Evolutionary conservation across 2,888 invertebrate species (phyloP), one percentile per base, ranked within the genome.

Genomic region (Vesta saturnalis): DNA sequence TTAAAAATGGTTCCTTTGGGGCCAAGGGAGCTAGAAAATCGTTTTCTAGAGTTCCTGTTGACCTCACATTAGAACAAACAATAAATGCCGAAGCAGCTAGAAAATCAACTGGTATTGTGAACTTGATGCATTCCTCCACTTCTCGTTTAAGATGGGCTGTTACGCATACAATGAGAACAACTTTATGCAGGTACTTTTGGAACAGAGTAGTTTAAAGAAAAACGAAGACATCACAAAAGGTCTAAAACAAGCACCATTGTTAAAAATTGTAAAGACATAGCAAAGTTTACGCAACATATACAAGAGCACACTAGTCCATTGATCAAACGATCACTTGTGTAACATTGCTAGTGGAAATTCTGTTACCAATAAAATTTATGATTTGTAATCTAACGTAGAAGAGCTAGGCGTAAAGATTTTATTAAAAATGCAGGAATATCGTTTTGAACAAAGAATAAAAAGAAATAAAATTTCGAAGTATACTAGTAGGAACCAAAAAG

Each of bases 131-230:
- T n/a, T n/a, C n/a, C n/a, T n/a, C n/a, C n/a, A n/a, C n/a, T n/a
- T n/a, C n/a, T n/a, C n/a, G n/a, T n/a, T n/a, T n/a, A n/a, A n/a
- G n/a, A n/a, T n/a, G n/a, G n/a, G n/a, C n/a, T n/a, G n/a, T n/a
- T n/a, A n/a, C n/a, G n/a, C n/a, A n/a, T n/a, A n/a, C n/a, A n/a
- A n/a, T n/a, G n/a, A n/a, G n/a, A n/a, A n/a, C n/a, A n/a, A n/a
- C n/a, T n/a, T n/a, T n/a, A n/a, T n/a, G n/a, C n/a, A n/a, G n/a
- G n/a, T n/a, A n/a, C n/a, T n/a, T n/a, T n/a, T n/a, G n/a, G n/a
- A n/a, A n/a, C n/a, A n/a, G 70, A 62, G 57, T 71, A 75, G 75
- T 43, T 47, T 76, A 14, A 43, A 47, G 59, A 70, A 71, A 78
- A 65, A 70, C 77, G 5, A 74, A 76, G 14, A 65, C 63, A 18